phyloP scores from a whole-genome alignment of 2,113 vertebrate genomes.

The Nannobrachium achirus region DNA sequence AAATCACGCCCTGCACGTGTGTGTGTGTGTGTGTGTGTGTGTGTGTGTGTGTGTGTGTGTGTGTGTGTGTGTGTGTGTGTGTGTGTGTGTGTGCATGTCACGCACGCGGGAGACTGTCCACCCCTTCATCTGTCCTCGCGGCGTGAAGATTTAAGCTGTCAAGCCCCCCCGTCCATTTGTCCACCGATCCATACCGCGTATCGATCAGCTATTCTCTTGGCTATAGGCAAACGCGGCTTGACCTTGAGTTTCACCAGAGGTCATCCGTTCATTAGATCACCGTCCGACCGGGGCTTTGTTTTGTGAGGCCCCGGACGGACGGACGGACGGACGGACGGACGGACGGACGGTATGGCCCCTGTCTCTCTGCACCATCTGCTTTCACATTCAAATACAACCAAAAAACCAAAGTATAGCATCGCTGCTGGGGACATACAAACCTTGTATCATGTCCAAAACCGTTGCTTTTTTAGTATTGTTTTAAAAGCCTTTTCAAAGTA shows the following conservation, averaged over 20 bases:
- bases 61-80: conserved; percentile 10
- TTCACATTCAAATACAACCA: too few species aligned
- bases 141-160: conserved; percentile 41
- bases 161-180: conserved; percentile 42
- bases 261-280: conserved; percentile 2
- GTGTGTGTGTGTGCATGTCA: conserved; percentile 10
- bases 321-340: too few species aligned
- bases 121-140: conserved; percentile 41
- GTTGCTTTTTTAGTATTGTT: too few species aligned
- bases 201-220: conserved; percentile 58
- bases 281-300: too few species aligned
- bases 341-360: too few species aligned
- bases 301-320: too few species aligned
- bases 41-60: conserved; percentile 5
- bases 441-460: too few species aligned
- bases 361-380: too few species aligned
- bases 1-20: background rate
- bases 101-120: too few species aligned
- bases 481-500: too few species aligned
- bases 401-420: too few species aligned
- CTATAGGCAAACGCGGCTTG: conserved; percentile 29
- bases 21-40: background rate
- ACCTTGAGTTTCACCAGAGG: conserved; percentile 60
- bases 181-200: conserved; percentile 54
- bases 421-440: too few species aligned